A percentile compares a stretch with the other conserved stretches of the same genome.
Conservation (phyloP, 2,113 vertebrate genomes). For the Anguilla japonica region DNA sequence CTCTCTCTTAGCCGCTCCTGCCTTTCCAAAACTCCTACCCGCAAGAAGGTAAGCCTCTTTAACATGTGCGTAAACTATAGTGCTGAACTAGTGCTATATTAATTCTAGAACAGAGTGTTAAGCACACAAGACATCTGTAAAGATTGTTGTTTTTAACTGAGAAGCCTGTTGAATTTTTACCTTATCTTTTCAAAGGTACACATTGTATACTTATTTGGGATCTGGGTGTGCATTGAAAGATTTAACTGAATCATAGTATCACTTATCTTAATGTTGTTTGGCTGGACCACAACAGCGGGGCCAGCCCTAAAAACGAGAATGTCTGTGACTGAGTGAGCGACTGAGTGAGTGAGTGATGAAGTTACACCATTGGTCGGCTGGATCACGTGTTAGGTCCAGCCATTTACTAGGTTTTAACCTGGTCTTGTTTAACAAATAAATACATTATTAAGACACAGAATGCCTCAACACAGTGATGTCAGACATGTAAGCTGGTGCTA, state of each 20-base stretch:
- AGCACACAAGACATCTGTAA: background rate
- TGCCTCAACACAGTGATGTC: too few relatives aligned
- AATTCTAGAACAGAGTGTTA: background rate
- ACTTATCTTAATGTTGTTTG: background rate
- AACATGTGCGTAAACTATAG: background rate
- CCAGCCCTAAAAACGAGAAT: too few relatives aligned
- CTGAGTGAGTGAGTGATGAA: too few relatives aligned
- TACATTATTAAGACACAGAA: too few relatives aligned
- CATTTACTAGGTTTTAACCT: too few relatives aligned
- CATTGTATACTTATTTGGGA: background rate
- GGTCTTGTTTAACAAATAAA: too few relatives aligned
- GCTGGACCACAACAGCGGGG: too few relatives aligned
- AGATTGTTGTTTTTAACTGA: background rate
- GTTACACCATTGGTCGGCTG: too few relatives aligned
- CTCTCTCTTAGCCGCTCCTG: slow-evolving; percentile 87
- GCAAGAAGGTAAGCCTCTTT: slow-evolving; percentile 87
- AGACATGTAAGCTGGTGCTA: too few relatives aligned
- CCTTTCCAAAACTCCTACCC: slow-evolving; percentile 81
- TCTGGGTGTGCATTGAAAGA: background rate
- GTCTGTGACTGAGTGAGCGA: too few relatives aligned
- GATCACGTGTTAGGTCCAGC: too few relatives aligned
- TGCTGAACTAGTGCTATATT: background rate
- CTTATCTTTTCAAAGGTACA: background rate
- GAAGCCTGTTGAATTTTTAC: background rate
- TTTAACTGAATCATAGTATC: background rate